Evolutionary conservation across 2,888 invertebrate species (phyloP).

Genomic region (Ophion obscuratus): DNA sequence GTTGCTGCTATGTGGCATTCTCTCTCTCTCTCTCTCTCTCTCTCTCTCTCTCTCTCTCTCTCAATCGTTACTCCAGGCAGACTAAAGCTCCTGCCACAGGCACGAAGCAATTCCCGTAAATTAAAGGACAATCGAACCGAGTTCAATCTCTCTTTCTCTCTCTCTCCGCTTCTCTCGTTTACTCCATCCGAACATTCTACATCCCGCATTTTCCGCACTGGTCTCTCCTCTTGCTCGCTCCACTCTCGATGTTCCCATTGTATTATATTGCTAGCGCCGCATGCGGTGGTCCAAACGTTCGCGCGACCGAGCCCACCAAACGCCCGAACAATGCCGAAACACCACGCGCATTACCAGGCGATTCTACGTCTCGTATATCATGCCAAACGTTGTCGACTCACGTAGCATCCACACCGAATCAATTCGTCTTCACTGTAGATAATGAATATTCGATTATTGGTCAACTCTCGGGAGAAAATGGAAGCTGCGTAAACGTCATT

Average conservation of each 20-base stretch:
- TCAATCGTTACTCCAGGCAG: constrained; percentile 44
- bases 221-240: constrained; percentile 44
- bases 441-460: constrained; percentile 56
- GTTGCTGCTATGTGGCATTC: constrained; percentile 54
- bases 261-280: constrained; percentile 76
- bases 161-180: constrained; percentile 14
- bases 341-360: constrained; percentile 69
- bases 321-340: constrained; percentile 62
- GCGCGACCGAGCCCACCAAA: constrained; percentile 52
- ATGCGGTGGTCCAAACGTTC: constrained; percentile 73
- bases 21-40: constrained; percentile 13
- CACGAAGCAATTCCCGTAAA: constrained; percentile 79
- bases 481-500: background rate
- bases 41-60: constrained; percentile 9
- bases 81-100: constrained; percentile 54
- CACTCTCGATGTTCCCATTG: constrained; percentile 53
- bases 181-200: constrained; percentile 3
- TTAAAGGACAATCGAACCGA: constrained; percentile 81
- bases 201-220: constrained; percentile 45
- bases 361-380: constrained; percentile 78
- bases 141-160: constrained; percentile 39
- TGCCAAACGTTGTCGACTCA: constrained; percentile 75
- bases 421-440: constrained; percentile 6
- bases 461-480: background rate
- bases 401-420: constrained; percentile 31